Conservation (phyloP, 2,888 invertebrate genomes). For the Malacosoma neustria region DNA sequence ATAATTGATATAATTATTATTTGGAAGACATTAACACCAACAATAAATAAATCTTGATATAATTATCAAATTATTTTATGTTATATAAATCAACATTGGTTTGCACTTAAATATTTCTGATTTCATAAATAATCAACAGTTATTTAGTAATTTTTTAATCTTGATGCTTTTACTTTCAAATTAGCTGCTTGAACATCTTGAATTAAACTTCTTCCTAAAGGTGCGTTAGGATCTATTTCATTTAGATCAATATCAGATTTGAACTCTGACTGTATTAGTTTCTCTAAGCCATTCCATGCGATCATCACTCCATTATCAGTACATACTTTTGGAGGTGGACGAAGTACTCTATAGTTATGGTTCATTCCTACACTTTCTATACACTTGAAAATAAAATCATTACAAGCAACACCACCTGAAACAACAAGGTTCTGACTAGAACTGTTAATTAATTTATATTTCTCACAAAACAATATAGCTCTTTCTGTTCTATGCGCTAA, state of each 20-base stretch:
- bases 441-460: constrained; percentile 69
- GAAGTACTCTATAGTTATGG: constrained; percentile 77
- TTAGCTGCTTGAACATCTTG: constrained; percentile 70
- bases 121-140: too few relatives aligned
- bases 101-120: too few relatives aligned
- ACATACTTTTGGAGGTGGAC: constrained; percentile 90
- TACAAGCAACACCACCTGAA: constrained; percentile 98
- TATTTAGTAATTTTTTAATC: constrained; percentile 26
- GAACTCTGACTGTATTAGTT: constrained; percentile 63
- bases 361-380: constrained; percentile 80
- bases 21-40: too few relatives aligned
- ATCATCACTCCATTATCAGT: constrained; percentile 99
- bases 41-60: too few relatives aligned
- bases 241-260: constrained; percentile 73
- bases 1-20: too few relatives aligned
- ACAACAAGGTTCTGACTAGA: constrained; percentile 80
- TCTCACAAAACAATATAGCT: constrained; percentile 83
- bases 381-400: constrained; percentile 84
- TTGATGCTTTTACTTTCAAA: constrained; percentile 53
- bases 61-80: too few relatives aligned
- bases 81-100: too few relatives aligned
- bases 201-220: constrained; percentile 77
- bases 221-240: constrained; percentile 74
- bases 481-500: constrained; percentile 88
- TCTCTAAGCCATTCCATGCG: constrained; percentile 98